phyloP scores from a whole-genome alignment of 2,113 vertebrate genomes.

The Pelusios castaneus region DNA sequence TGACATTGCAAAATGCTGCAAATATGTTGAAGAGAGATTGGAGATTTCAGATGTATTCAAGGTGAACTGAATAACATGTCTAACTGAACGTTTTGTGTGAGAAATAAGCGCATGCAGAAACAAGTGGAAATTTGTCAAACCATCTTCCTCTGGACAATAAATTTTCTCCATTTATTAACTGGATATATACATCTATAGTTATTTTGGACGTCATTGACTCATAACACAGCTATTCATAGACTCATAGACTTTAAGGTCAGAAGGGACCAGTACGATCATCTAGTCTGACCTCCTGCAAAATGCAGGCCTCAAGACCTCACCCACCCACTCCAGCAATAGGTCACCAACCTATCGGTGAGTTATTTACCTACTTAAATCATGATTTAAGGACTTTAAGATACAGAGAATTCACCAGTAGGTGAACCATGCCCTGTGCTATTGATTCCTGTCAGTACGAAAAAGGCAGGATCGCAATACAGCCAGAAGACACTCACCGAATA shows the following conservation, averaged over 20 bases:
- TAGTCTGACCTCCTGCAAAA: too few relatives aligned
- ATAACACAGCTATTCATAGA: not conserved
- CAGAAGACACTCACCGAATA: not conserved
- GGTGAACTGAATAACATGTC: not conserved
- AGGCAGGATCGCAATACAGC: not conserved
- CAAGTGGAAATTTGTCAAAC: conserved; percentile 2
- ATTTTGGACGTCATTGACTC: not conserved
- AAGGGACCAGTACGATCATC: too few relatives aligned
- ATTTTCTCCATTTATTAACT: not conserved
- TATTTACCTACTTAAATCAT: too few relatives aligned
- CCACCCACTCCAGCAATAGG: too few relatives aligned
- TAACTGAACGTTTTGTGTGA: not conserved
- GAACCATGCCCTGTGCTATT: too few relatives aligned
- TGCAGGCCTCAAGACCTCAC: too few relatives aligned
- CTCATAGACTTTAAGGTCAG: too few relatives aligned
- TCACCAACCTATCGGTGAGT: too few relatives aligned
- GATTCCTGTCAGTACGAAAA: not conserved
- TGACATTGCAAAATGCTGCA: conserved; percentile 67
- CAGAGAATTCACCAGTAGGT: too few relatives aligned
- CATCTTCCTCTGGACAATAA: not conserved
- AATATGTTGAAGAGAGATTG: not conserved
- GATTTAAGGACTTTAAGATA: too few relatives aligned
- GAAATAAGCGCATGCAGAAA: not conserved
- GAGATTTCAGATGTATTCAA: conserved; percentile 42
- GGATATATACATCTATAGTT: not conserved